phyloP scores from a whole-genome alignment of 1,140 invertebrate genomes.

The Heterodera carotae region DNA sequence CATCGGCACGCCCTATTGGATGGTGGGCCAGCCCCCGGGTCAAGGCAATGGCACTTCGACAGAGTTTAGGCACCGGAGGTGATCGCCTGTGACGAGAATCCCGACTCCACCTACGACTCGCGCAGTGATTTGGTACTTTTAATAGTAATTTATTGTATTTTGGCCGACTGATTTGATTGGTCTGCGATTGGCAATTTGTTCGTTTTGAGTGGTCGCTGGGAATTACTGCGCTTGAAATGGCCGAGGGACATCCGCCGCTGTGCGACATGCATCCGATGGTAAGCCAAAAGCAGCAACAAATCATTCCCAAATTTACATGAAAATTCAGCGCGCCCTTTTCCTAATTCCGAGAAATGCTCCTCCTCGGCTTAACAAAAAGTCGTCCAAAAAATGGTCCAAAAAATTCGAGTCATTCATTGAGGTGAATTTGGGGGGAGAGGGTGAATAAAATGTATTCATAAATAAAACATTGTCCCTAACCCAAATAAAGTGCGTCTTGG shows the following conservation, averaged over 20 bases:
- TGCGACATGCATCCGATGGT: constrained; percentile 96
- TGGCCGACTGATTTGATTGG: neutral
- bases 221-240: constrained; percentile 99
- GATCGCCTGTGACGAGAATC: constrained; percentile 99
- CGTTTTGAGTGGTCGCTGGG: constrained; percentile 82
- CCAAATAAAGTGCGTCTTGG: constrained; percentile 73
- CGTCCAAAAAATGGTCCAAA: constrained; percentile 86
- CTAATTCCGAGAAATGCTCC: constrained; percentile 96
- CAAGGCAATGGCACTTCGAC: constrained; percentile 15
- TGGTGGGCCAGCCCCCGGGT: constrained; percentile 6
- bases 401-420: constrained; percentile 76
- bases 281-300: neutral
- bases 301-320: neutral
- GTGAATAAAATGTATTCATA: no score
- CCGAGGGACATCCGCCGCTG: constrained; percentile 91
- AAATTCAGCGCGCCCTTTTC: constrained; percentile 79
- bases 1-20: constrained; percentile 97
- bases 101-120: constrained; percentile 99
- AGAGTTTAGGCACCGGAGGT: constrained; percentile 75
- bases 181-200: neutral
- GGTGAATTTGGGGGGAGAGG: constrained; percentile 72
- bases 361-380: constrained; percentile 79
- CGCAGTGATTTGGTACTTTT: constrained; percentile 80
- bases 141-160: neutral
- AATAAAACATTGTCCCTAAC: no score